phyloP scores from a whole-genome alignment of 2,113 vertebrate genomes.

The Coracopsis vasa region DNA sequence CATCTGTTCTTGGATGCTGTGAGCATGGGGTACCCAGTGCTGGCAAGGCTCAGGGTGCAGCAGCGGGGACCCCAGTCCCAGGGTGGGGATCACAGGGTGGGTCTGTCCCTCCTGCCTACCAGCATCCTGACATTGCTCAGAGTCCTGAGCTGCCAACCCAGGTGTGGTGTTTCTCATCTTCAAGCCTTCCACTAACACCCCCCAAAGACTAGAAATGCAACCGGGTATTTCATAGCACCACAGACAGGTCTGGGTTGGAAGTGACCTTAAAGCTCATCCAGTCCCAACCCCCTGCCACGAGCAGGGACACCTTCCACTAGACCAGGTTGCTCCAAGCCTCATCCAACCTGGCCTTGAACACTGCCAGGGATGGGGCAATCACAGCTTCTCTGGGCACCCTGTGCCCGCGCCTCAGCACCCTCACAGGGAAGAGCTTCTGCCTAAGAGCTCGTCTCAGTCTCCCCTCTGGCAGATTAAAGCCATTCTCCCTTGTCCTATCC shows the following conservation, averaged over 20 bases:
- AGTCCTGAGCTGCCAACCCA: background rate
- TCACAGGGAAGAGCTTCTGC: too few species aligned
- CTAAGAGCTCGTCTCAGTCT: too few species aligned
- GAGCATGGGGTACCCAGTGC: rapidly evolving
- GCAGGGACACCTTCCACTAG: background rate
- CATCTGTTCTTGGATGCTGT: rapidly evolving
- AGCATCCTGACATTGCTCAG: too few species aligned
- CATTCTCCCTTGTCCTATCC: too few species aligned
- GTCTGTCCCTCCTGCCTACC: background rate
- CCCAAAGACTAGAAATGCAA: background rate
- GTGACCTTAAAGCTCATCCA: too few species aligned
- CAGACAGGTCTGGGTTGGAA: too few species aligned
- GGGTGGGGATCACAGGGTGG: background rate
- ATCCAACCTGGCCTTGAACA: background rate
- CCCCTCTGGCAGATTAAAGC: too few species aligned
- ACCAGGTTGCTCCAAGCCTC: background rate
- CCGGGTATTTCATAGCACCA: too few species aligned
- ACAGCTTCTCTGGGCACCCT: too few species aligned
- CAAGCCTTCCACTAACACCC: background rate
- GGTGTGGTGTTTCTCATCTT: rapidly evolving
- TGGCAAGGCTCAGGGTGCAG: background rate
- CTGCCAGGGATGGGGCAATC: background rate
- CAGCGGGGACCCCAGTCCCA: background rate
- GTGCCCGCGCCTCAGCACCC: too few species aligned
- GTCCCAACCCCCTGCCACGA: too few species aligned